Evolutionary conservation across 2,113 vertebrate genomes (phyloP).

Genomic region (Terrapene triunguis): DNA sequence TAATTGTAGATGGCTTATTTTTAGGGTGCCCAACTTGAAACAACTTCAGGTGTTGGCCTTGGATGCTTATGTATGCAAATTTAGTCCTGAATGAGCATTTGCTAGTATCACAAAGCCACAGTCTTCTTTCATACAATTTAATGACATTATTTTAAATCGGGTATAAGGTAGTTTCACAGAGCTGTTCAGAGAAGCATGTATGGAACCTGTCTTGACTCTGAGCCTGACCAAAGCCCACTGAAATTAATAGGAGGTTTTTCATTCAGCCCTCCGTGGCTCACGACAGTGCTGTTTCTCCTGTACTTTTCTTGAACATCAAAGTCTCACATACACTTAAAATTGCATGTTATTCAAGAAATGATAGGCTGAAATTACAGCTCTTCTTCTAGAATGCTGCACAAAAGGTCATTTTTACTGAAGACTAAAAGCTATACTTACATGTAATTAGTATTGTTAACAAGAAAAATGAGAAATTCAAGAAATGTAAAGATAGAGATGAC

Average conservation of each 20-base stretch:
- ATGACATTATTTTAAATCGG: background rate
- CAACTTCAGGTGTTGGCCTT: accelerated
- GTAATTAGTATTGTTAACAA: background rate
- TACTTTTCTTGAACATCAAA: background rate
- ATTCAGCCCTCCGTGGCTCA: background rate
- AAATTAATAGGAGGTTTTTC: background rate
- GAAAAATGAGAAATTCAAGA: background rate
- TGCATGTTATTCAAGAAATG: accelerated
- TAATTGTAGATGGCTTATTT: background rate
- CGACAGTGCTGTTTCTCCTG: background rate
- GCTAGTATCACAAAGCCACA: constrained; percentile 4
- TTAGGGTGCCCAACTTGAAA: background rate
- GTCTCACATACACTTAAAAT: background rate
- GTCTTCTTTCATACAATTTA: background rate
- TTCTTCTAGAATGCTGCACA: background rate
- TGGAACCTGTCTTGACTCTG: background rate
- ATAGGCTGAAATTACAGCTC: background rate
- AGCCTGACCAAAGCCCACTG: background rate
- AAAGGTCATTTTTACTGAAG: background rate
- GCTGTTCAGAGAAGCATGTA: background rate
- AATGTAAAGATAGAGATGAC: background rate
- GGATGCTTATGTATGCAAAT: background rate
- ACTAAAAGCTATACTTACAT: background rate
- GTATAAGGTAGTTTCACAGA: background rate
- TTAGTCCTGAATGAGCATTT: background rate